phyloP scores from a whole-genome alignment of 2,113 vertebrate species.

The Pedetes capensis region DNA sequence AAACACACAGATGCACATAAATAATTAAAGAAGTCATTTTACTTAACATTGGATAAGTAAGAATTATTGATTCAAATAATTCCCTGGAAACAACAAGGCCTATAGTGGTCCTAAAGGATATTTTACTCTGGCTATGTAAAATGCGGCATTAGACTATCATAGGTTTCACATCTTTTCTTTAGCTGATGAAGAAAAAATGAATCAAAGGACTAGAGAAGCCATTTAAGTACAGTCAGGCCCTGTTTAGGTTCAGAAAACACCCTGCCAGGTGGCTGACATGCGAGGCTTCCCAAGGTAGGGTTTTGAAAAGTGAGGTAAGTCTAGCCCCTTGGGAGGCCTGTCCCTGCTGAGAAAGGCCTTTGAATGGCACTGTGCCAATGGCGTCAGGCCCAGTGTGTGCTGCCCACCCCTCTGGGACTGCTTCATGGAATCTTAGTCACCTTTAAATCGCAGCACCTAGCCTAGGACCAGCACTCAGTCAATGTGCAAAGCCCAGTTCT shows the following conservation, averaged over 20 bases:
- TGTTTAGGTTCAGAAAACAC: neutral
- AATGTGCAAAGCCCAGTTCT: neutral
- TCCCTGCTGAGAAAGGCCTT: neutral
- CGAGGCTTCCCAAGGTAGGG: neutral
- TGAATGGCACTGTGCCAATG: neutral
- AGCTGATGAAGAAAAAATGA: neutral
- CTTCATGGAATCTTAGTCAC: neutral
- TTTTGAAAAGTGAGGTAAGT: neutral
- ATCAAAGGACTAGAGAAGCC: slow-evolving; percentile 18
- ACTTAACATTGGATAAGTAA: neutral
- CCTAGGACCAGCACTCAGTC: neutral
- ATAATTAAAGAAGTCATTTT: neutral
- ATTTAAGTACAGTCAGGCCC: neutral
- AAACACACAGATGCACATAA: neutral
- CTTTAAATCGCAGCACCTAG: neutral
- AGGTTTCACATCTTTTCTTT: neutral
- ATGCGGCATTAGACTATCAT: neutral
- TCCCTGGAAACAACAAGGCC: neutral
- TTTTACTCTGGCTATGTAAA: neutral
- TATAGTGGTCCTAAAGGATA: neutral
- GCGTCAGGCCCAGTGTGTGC: neutral
- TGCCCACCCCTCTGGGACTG: neutral
- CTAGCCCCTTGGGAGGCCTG: neutral
- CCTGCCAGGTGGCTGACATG: neutral
- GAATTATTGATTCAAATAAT: slow-evolving; percentile 25